phyloP scores from a whole-genome alignment of 1,140 invertebrate species.

The Araneus ventricosus region DNA sequence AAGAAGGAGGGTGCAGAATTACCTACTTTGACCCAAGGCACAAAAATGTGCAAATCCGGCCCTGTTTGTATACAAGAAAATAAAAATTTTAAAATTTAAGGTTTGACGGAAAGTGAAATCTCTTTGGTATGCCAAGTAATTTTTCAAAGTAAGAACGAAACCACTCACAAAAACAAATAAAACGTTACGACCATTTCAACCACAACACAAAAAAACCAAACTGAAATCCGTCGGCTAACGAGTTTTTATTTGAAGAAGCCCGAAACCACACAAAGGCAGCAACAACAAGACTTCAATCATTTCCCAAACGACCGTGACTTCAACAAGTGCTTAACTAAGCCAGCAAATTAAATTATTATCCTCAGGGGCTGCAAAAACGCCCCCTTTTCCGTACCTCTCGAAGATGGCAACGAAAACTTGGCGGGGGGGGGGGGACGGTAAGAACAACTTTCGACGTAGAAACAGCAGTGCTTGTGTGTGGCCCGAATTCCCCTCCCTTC shows the following conservation, averaged over 20 bases:
- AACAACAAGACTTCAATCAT: not conserved
- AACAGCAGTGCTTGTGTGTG: not conserved
- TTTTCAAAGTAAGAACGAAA: too few species aligned
- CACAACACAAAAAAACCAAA: too few species aligned
- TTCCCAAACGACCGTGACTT: not conserved
- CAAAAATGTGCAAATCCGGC: too few species aligned
- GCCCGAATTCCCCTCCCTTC: not conserved
- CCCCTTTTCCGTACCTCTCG: constrained; percentile 6
- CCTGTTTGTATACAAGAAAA: too few species aligned
- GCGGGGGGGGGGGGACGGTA: not conserved
- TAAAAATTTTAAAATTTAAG: too few species aligned
- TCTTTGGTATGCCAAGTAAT: too few species aligned
- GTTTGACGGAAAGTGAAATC: too few species aligned
- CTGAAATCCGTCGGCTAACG: not conserved
- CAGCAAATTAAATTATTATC: constrained; percentile 21
- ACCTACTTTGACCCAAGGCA: too few species aligned
- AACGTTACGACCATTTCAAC: too few species aligned
- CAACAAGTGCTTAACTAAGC: not conserved
- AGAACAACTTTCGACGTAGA: not conserved
- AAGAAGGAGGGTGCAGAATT: too few species aligned
- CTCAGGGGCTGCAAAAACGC: not conserved
- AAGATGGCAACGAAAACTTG: not conserved
- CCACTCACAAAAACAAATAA: too few species aligned
- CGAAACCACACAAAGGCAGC: not conserved
- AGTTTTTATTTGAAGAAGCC: not conserved